Base-by-base conservation (phyloP, 2,888 invertebrate species). In the Deilephila elpenor region DNA sequence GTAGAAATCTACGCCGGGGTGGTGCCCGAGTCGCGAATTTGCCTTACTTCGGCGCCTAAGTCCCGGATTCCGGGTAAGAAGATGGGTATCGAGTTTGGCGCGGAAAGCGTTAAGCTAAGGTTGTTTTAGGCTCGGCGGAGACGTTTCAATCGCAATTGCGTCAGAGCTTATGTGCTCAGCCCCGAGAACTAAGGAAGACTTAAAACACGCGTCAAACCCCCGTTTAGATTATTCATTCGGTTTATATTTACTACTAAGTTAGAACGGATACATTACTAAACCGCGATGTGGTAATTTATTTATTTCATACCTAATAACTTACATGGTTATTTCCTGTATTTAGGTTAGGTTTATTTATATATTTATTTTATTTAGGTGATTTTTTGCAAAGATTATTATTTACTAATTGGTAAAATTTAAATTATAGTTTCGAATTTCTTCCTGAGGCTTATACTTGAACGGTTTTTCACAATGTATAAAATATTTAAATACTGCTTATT, bases 1-100 rank as follows among this genome's bases (percentile, higher is more conserved):
- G 14, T 82, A n/a, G 80, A 84, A 83, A 80, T 80, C 81, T 82
- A 82, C 80, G 79, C 80, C 82, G 82, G 78, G 71, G 76, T 75
- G 76, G 76, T 77, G 77, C 78, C 81, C 77, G 83, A 87, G 86
- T 91, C 85, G 92, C 84, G 92, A 93, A 93, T 92, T 92, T 91
- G 91, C 90, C 86, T 93, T 90, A 93, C 90, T 92, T 91, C 89
- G 88, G 91, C 91, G 91, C 89, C 87, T 90, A 89, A 91, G 87
- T 89, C 89, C 87, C 86, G 86, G 91, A 92, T 92, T 90, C 89
- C 91, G 91, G 93, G 90, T 93, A 90, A 86, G 91, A 87, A 89
- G 90, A 87, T 86, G 90, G 86, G 89, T 89, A 91, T 91, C 89
- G 88, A 91, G 90, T 89, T 86, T 80, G 89, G 87, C 86, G 87